phyloP scores from a whole-genome alignment of 2,797 vertebrate genomes.

The Pristis pectinata region DNA sequence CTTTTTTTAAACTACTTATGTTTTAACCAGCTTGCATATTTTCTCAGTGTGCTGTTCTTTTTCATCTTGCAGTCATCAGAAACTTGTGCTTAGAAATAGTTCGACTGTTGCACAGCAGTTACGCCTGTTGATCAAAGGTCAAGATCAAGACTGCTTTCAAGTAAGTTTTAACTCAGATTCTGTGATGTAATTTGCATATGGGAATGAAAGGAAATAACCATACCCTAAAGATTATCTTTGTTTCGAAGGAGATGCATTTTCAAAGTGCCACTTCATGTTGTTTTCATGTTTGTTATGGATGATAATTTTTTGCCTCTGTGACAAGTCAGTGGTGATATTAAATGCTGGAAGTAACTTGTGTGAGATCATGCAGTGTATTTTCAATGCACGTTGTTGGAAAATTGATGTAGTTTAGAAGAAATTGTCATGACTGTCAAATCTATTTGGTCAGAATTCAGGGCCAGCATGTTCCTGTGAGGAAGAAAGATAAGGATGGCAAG shows the following conservation, averaged over 20 bases:
- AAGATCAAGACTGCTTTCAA: constrained; percentile 96
- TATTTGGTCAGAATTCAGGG: too few species aligned
- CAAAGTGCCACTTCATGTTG: background rate
- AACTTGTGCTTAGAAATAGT: constrained; percentile 82
- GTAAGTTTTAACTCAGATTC: constrained; percentile 50
- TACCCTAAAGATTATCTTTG: background rate
- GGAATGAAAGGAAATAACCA: background rate
- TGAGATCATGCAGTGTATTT: background rate
- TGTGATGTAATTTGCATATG: background rate
- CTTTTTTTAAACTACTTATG: background rate
- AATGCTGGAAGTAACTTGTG: background rate
- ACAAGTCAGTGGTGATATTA: background rate
- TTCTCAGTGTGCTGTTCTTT: background rate
- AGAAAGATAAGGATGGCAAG: too few species aligned
- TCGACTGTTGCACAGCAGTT: constrained; percentile 68
- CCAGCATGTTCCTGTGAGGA: too few species aligned
- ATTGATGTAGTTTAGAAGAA: background rate
- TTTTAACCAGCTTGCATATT: background rate
- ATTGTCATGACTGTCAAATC: background rate
- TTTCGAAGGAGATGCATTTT: background rate
- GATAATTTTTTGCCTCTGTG: background rate
- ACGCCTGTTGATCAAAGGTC: constrained; percentile 80
- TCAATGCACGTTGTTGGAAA: background rate
- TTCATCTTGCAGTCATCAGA: constrained; percentile 75
- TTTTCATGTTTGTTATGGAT: background rate